Evolutionary conservation across 2,113 vertebrate genomes (phyloP).

Genomic region (Ctenodactylus gundi): DNA sequence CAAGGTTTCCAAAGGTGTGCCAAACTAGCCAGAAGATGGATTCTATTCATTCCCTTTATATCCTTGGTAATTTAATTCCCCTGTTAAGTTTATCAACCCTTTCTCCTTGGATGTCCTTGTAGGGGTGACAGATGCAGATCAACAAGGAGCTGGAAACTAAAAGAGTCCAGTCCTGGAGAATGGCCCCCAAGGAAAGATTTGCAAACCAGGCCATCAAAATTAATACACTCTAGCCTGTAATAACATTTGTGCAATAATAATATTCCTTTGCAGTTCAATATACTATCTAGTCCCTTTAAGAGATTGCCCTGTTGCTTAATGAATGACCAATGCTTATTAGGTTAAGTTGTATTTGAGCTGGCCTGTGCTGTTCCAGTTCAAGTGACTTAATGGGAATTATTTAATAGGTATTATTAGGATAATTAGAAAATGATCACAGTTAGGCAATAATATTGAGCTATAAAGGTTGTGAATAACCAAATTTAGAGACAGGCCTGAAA

Average conservation of each 20-base stretch:
- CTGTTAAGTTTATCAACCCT: slow-evolving; percentile 49
- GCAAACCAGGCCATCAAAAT: slow-evolving; percentile 35
- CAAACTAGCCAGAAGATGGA: slow-evolving; percentile 76
- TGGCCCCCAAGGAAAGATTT: slow-evolving; percentile 63
- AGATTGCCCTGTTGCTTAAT: slow-evolving; percentile 80
- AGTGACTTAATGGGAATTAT: slow-evolving; percentile 89
- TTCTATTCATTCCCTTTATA: slow-evolving; percentile 79
- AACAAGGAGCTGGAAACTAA: slow-evolving; percentile 15
- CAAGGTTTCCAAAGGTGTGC: slow-evolving; percentile 25
- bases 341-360: slow-evolving; percentile 87
- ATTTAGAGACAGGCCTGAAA: slow-evolving; percentile 87
- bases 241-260: slow-evolving; percentile 64
- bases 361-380: slow-evolving; percentile 82
- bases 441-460: slow-evolving; percentile 88
- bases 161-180: slow-evolving; percentile 5
- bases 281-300: slow-evolving; percentile 79
- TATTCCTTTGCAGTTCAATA: slow-evolving; percentile 69
- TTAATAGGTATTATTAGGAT: slow-evolving; percentile 89
- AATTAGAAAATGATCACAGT: slow-evolving; percentile 90
- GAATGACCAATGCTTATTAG: slow-evolving; percentile 87
- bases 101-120: slow-evolving; percentile 52
- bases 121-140: slow-evolving; percentile 75
- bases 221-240: slow-evolving; percentile 68
- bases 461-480: slow-evolving; percentile 88
- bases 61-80: slow-evolving; percentile 83